phyloP scores from a whole-genome alignment of 2,797 vertebrate species.

The Characodon lateralis region DNA sequence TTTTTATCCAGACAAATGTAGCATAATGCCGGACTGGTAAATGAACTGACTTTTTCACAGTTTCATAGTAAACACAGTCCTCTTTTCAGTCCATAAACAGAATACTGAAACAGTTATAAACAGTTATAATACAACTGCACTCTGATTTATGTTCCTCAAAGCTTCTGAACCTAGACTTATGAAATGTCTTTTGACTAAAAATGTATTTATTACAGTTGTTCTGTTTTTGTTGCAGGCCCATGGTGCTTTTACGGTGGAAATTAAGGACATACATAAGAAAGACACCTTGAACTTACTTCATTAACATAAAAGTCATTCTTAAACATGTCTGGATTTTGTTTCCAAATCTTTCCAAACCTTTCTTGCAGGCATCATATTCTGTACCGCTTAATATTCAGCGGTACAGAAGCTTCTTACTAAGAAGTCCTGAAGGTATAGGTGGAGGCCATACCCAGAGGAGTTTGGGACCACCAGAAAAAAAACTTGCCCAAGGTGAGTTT shows the following conservation, averaged over 20 bases:
- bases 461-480: slow-evolving; percentile 66
- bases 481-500: slow-evolving; percentile 71
- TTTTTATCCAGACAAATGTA: not conserved
- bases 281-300: slow-evolving; percentile 40
- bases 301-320: slow-evolving; percentile 51
- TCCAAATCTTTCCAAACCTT: slow-evolving; percentile 26
- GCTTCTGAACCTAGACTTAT: not conserved
- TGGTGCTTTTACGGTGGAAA: not conserved
- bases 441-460: slow-evolving; percentile 38
- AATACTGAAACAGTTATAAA: not conserved
- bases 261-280: too few relatives aligned
- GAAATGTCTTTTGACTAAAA: slow-evolving; percentile 3
- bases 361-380: slow-evolving; percentile 28
- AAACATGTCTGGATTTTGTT: slow-evolving; percentile 29
- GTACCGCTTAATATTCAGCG: slow-evolving; percentile 25
- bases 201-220: not conserved
- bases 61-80: not conserved
- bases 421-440: slow-evolving; percentile 26
- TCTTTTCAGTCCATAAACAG: not conserved
- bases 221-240: not conserved
- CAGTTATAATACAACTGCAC: not conserved
- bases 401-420: slow-evolving; percentile 35
- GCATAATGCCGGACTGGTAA: not conserved
- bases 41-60: not conserved
- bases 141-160: not conserved